Base-by-base conservation (phyloP, 2,797 vertebrate species). In the Amniataba percoides region DNA sequence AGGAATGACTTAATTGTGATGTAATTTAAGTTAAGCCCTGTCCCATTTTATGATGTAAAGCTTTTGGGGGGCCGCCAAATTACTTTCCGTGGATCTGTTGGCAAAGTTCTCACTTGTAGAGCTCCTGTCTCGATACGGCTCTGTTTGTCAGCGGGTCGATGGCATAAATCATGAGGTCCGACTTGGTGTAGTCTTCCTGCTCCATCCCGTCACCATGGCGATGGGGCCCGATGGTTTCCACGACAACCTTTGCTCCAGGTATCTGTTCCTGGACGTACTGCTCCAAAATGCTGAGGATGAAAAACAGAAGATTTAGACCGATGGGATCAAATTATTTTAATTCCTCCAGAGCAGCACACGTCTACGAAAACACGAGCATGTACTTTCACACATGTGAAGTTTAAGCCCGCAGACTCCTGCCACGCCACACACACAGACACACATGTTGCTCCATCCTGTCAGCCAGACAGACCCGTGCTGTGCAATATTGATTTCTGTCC, bases 81-180 rank as follows among this genome's bases (percentile, higher is more conserved):
- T 11, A 69, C 43, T 79, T 58, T 12, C 75, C 9, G 34, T 51
- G 34, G 45, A 62, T 64, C 36, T 39, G 12, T 39, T 64, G 53
- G 53, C 57, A 49, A 67, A 70, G 15, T 58, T 94, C 97, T 96
- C 93, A 99, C 98, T 99, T 99, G 82, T 95, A 97, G 40, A 99
- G 97, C 58, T 99, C 98, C 2, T 96, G 96, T 87, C 97, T 95
- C 61, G 97, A 96, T 18, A 99, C 96, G 31, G 98, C 97, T 91
- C 98, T 94, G 27, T 99, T 99, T 45, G 98, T 99, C 72, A 97
- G 93, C 0, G 98, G 98, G 89, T 99, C 98, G 0, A 99, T 97
- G 2, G 98, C 98, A 1, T 99, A 99, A 91, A 99, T 95, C 94
- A 97, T 98, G 65, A 99, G 92, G 91, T 99, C 97, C 0, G 97